These are phyloP conservation scores for Eupeodes corollae DNA, from an alignment of 1,140 invertebrate genomes.

Conservation along the genomic window DNA sequence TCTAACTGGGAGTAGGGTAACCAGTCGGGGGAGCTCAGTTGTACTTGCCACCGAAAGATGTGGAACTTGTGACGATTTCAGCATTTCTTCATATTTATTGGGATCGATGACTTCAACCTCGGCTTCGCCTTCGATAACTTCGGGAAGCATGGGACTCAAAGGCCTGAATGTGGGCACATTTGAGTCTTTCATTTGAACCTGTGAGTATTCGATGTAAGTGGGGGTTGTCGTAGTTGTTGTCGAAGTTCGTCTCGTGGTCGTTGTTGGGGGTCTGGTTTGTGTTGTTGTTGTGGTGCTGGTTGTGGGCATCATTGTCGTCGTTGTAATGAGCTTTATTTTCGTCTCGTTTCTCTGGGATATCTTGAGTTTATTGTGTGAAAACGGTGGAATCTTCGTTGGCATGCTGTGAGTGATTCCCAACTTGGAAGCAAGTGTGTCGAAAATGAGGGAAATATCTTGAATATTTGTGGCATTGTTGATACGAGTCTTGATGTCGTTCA, in stretches of 20 bases:
- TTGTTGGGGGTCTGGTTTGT: conserved; percentile 2
- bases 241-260: conserved; percentile 9
- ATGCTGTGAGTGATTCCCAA: conserved; percentile 31
- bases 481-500: conserved; percentile 26
- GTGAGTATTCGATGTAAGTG: background rate
- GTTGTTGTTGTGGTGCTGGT: conserved; percentile 5
- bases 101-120: conserved; percentile 35
- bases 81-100: conserved; percentile 32
- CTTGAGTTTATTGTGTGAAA: conserved; percentile 31
- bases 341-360: conserved; percentile 17
- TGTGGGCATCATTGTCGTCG: background rate
- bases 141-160: conserved; percentile 24
- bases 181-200: conserved; percentile 20
- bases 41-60: conserved; percentile 15
- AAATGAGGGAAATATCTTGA: conserved; percentile 34
- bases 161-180: conserved; percentile 19
- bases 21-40: conserved; percentile 24
- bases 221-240: conserved; percentile 1
- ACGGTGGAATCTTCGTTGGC: conserved; percentile 29
- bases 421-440: conserved; percentile 34
- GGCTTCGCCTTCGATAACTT: conserved; percentile 24
- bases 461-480: conserved; percentile 36
- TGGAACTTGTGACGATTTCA: conserved; percentile 20
- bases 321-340: background rate
- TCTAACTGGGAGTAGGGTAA: conserved; percentile 30